Evolutionary conservation across 2,888 invertebrate species (phyloP).

Genomic region (Eilema caniola): DNA sequence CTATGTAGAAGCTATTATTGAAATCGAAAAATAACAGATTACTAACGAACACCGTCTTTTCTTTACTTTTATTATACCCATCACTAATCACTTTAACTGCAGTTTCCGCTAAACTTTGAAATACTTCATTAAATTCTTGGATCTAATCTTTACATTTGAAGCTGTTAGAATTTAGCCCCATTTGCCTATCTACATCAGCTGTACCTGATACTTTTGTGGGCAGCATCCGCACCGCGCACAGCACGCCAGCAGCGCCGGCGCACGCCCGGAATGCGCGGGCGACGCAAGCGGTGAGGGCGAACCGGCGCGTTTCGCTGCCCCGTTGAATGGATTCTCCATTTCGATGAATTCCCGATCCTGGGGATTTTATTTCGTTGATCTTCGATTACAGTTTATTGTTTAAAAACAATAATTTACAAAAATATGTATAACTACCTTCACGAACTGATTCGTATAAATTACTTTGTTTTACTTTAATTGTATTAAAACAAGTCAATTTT

Average conservation of each 20-base stretch:
- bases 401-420: not conserved
- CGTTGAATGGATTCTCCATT: slow-evolving; percentile 97
- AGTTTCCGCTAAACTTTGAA: not conserved
- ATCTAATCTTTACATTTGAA: not conserved
- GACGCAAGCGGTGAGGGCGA: slow-evolving; percentile 95
- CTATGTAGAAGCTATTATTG: not conserved
- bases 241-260: slow-evolving; percentile 92
- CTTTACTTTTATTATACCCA: not conserved
- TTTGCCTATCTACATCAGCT: not conserved
- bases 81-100: not conserved
- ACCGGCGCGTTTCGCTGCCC: slow-evolving; percentile 96
- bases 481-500: not conserved
- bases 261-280: slow-evolving; percentile 94
- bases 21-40: not conserved
- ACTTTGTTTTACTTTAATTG: not conserved
- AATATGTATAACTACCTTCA: not conserved
- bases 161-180: not conserved
- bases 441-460: not conserved
- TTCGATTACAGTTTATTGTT: not conserved
- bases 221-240: slow-evolving; percentile 95
- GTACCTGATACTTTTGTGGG: slow-evolving; percentile 95
- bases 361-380: slow-evolving; percentile 34
- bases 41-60: not conserved
- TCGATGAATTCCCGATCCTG: slow-evolving; percentile 99
- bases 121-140: not conserved